Evolutionary conservation across 1,140 invertebrate species (phyloP).

Genomic region (Arctopsyche grandis): DNA sequence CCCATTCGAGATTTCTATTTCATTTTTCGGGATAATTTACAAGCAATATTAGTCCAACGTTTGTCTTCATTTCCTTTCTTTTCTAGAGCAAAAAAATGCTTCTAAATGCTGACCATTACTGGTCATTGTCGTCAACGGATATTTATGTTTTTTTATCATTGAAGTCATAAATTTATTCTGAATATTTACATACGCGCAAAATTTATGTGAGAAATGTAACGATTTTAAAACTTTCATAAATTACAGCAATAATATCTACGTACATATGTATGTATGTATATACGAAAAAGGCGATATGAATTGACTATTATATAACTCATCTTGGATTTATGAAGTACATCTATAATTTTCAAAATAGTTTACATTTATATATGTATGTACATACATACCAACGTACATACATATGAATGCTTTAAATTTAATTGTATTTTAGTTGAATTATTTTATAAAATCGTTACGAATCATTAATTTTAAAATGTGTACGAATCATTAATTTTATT

Average conservation of each 20-base stretch:
- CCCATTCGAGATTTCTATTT: slow-evolving; percentile 23
- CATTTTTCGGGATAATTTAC: slow-evolving; percentile 46
- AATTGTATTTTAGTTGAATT: too few relatives aligned
- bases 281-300: too few relatives aligned
- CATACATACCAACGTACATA: not conserved
- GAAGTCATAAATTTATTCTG: slow-evolving; percentile 6
- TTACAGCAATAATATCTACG: not conserved
- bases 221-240: not conserved
- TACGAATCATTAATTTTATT: slow-evolving; percentile 27
- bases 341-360: too few relatives aligned
- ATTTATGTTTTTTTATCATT: slow-evolving; percentile 1
- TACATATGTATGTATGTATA: too few relatives aligned
- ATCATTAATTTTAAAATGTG: too few relatives aligned
- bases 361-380: too few relatives aligned
- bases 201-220: slow-evolving; percentile 35
- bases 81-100: not conserved
- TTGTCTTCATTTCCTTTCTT: slow-evolving; percentile 37
- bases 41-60: slow-evolving; percentile 12
- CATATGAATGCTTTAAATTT: too few relatives aligned
- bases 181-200: not conserved
- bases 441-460: too few relatives aligned
- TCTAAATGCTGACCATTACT: slow-evolving; percentile 30
- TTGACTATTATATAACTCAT: too few relatives aligned
- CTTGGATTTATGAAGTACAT: too few relatives aligned
- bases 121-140: not conserved